These are phyloP conservation scores for Xyrichtys novacula DNA, from an alignment of 2,797 vertebrate genomes.

Conservation along the genomic window DNA sequence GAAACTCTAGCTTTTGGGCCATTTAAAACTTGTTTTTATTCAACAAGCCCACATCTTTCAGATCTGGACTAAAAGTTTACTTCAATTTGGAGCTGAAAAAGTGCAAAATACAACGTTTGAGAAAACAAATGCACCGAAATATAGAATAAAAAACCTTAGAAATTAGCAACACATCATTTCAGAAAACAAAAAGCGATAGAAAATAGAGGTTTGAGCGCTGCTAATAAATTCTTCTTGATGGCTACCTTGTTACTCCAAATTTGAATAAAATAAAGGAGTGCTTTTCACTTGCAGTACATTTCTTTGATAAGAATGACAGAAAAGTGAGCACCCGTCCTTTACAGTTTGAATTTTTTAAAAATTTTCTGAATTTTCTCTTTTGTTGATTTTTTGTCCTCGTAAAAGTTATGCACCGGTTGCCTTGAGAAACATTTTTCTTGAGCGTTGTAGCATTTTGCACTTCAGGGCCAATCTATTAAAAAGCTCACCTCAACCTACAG, in stretches of 20 bases:
- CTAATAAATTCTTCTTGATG: not conserved
- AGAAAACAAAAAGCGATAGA: slow-evolving; percentile 2
- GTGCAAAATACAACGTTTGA: slow-evolving; percentile 14
- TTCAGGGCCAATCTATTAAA: not conserved
- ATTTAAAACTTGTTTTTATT: too few species aligned
- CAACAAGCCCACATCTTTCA: too few species aligned
- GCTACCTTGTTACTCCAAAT: not conserved
- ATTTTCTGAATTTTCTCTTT: not conserved
- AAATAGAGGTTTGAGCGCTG: not conserved
- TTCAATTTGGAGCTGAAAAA: not conserved
- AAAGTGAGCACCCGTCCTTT: too few species aligned
- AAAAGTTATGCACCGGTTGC: not conserved
- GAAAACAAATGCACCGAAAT: slow-evolving; percentile 1
- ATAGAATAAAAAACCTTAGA: not conserved
- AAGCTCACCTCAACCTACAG: not conserved
- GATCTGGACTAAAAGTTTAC: too few species aligned
- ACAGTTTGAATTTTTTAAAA: too few species aligned
- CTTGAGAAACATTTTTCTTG: not conserved
- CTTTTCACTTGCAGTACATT: not conserved
- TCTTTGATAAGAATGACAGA: not conserved
- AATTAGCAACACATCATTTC: not conserved
- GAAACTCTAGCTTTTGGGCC: not conserved
- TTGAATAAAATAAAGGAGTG: not conserved
- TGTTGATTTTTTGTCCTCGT: not conserved
- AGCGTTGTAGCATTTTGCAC: slow-evolving; percentile 12